Base-by-base conservation (phyloP, 2,797 vertebrate genomes). In the Poecilia wingei region DNA sequence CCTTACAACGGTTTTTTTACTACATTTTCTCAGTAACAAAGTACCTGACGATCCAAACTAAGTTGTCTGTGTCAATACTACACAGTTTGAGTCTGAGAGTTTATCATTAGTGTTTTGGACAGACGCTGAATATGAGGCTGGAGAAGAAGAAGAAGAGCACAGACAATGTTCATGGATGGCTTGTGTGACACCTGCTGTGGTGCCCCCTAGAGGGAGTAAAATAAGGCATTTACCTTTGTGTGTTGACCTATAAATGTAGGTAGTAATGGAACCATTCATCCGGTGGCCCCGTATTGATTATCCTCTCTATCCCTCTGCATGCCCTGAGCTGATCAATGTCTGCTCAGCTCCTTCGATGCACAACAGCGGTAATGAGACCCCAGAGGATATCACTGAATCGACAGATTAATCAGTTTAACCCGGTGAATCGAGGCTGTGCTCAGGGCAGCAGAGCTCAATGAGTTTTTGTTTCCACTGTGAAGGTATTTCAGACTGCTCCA, bases 381-480 rank as follows among this genome's bases (percentile, higher is more conserved):
- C 7, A 12, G 85, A 85, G 90, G 90, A 86, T 86, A 77, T 88
- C 84, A 22, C 76, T 47, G 78, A 80, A 91, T 85, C 81, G 87
- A 86, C 87, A 86, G 86, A 88, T 88, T 82, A 86, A 89, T 92
- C 85, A 85, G 91, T 91, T 83, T 87, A 82, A 89, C 86, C 83
- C 76, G 75, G 69, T 83, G 87, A 84, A 81, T 87, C 49, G 77
- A 77, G 81, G 79, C 86, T 80, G 69, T 6, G 81, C 84, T 84
- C 70, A 69, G 82, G 83, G 81, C 83, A 53, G 81, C 78, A 8
- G 75, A 0, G 4, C 72, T 77, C 82, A 80, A 89, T 47, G 84
- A 86, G 86, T 87, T 88, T 77, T 46, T 77, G 64, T 81, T 85
- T 83, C 83, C 82, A 81, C 80, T 85, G 82, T 91, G 76, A 45